Conservation (phyloP, 1,140 invertebrate genomes). For the Drosophila melanica region DNA sequence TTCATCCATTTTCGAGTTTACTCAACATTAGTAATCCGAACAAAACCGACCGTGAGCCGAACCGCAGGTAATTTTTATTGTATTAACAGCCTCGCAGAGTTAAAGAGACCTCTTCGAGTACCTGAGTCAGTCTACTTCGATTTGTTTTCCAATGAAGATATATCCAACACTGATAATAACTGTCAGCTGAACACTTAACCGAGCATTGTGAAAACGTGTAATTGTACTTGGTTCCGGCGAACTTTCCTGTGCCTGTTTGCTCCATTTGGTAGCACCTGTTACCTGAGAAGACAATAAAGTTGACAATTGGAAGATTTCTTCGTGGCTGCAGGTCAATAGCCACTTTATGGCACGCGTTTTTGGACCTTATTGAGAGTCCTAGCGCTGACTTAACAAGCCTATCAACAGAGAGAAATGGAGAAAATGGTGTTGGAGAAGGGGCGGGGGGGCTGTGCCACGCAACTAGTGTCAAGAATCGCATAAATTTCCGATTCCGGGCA, state of each 20-base stretch:
- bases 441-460: conserved; percentile 41
- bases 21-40: too few species aligned
- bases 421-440: background rate
- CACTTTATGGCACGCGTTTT: conserved; percentile 44
- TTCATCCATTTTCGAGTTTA: too few species aligned
- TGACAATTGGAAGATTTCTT: background rate
- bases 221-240: background rate
- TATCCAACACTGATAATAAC: too few species aligned
- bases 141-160: too few species aligned
- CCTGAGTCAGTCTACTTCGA: too few species aligned
- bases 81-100: too few species aligned
- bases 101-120: too few species aligned
- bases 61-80: too few species aligned
- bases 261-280: conserved; percentile 3
- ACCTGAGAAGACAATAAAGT: background rate
- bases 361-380: conserved; percentile 32
- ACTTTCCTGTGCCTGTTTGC: too few species aligned
- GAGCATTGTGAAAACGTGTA: too few species aligned
- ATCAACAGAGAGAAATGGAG: background rate
- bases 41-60: too few species aligned
- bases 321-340: conserved; percentile 47
- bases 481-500: conserved; percentile 76
- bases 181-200: too few species aligned
- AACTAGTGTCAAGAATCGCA: conserved; percentile 82
- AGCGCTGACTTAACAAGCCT: conserved; percentile 12